Conservation (phyloP, 2,888 invertebrate genomes). For the Theretra japonica region DNA sequence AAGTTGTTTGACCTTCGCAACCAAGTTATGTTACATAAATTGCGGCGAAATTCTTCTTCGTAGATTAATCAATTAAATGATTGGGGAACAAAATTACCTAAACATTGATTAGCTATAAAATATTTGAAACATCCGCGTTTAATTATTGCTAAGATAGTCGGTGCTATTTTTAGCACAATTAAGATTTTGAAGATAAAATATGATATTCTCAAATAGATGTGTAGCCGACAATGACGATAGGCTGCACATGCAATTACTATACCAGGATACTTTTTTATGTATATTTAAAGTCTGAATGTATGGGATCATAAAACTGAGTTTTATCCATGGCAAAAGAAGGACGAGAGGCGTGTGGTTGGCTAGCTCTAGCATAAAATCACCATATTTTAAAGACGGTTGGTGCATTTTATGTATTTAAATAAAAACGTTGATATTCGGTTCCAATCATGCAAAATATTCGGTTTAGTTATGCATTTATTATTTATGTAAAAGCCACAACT, state of each 20-base stretch:
- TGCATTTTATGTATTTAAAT: too few species aligned
- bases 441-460: too few species aligned
- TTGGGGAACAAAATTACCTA: neutral
- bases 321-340: neutral
- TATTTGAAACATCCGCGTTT: constrained; percentile 13
- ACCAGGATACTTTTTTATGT: too few species aligned
- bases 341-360: too few species aligned
- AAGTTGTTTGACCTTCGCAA: neutral
- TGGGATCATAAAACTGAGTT: neutral
- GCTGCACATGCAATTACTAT: too few species aligned
- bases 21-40: neutral
- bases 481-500: neutral
- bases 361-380: too few species aligned
- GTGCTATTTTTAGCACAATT: neutral
- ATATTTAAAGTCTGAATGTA: too few species aligned
- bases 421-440: too few species aligned
- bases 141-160: neutral
- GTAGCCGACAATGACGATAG: too few species aligned
- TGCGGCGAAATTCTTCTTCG: neutral
- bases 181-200: too few species aligned
- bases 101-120: neutral
- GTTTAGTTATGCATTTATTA: neutral
- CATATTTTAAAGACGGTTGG: too few species aligned
- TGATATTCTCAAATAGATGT: too few species aligned
- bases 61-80: constrained; percentile 10